Base-by-base conservation (phyloP, 2,113 vertebrate species). In the Forbesichthys papilliferus region DNA sequence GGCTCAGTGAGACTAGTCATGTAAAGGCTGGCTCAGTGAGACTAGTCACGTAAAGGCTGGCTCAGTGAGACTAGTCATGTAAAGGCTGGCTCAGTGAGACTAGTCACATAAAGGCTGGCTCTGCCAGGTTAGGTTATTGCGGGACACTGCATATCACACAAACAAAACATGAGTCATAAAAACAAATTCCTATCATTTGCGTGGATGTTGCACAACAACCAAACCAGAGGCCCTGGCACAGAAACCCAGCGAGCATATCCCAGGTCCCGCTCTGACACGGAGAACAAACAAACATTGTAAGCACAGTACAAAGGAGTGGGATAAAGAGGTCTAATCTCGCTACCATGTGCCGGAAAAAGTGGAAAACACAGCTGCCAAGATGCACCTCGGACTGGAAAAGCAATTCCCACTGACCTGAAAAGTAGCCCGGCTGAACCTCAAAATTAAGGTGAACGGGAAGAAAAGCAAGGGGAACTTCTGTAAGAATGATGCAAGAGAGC, bases 401-500 rank as follows among this genome's bases (percentile, higher is more conserved):
- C 84, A 55, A 87, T 89, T 88, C 87, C 82, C 84, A 82, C 73
- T 86, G 87, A 88, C 89, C 87, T 86, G 87, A 87, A 89, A 89
- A 84, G 78, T 54, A 51, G 83, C 71, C 65, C 27, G 67, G 64
- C 54, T 72, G 73, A 70, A 74, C 85, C 78, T 79, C 84, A 74
- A 73, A 79, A 84, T 81, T 27, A 74, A 8, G 77, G 58, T 73
- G 58, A 51, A 48, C 42, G 9, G n/a, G 52, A 13, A 3, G 69
- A 67, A 68, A 57, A 74, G 14, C 27, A 27, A 2, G 68, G 82
- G 77, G 77, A 86, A 84, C 85, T 81, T 87, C 86, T 86, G 77
- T 48, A 81, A 83, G 66, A 80, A 86, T 48, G 54, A 53, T 49
- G 68, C 59, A n/a, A 60, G 66, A 65, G 70, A 69, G 68, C 81